These are phyloP conservation scores for Numenius arquata DNA, from an alignment of 2,113 vertebrate genomes.

Conservation along the genomic window DNA sequence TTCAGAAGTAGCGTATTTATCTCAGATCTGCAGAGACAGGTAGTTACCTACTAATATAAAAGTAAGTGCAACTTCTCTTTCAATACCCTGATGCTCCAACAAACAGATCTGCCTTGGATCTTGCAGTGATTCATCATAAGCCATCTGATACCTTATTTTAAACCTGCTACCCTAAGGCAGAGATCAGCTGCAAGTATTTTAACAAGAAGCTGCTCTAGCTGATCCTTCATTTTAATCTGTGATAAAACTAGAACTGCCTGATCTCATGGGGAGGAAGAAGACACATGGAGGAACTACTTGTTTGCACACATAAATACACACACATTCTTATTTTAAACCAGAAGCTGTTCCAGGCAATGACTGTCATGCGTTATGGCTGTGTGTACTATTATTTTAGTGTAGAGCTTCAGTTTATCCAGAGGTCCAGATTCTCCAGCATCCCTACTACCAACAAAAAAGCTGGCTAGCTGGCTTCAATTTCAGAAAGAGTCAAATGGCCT, in stretches of 20 bases:
- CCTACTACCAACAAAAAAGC: neutral
- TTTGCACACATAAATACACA: neutral
- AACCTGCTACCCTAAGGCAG: neutral
- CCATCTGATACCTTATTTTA: neutral
- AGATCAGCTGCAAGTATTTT: neutral
- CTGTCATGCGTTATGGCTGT: neutral
- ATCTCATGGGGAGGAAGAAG: neutral
- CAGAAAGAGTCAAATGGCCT: neutral
- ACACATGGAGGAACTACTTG: neutral
- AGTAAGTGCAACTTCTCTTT: neutral
- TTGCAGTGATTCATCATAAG: neutral
- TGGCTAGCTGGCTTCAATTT: neutral
- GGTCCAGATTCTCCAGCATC: neutral
- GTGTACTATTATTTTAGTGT: neutral
- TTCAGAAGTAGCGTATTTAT: neutral
- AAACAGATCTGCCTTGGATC: neutral
- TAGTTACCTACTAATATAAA: neutral
- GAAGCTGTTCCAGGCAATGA: neutral
- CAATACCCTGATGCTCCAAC: neutral
- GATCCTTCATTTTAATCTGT: neutral
- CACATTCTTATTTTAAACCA: neutral
- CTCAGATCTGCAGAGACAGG: neutral
- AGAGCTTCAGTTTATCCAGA: neutral
- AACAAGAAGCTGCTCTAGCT: neutral
- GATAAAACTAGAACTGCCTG: neutral